Base-by-base conservation (phyloP, 1,140 invertebrate species). In the Procambarus virginalis region DNA sequence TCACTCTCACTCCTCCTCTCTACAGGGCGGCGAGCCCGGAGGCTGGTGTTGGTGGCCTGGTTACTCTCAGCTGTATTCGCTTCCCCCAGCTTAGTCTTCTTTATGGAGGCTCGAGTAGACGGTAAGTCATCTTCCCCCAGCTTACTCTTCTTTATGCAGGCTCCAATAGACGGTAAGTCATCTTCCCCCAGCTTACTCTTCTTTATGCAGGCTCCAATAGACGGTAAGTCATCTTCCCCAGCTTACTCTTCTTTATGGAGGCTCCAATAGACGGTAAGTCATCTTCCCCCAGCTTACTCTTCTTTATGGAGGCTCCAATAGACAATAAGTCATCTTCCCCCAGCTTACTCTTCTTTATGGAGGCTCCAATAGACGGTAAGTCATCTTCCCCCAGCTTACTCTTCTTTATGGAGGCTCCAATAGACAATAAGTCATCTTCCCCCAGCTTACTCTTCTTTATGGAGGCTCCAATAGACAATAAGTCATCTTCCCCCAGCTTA, bases 41-140 rank as follows among this genome's bases (percentile, higher is more conserved):
- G 96, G 73, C 94, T 99, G 77, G 96, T 98, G 3, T 95, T 95
- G 2, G 94, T 96, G 4, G 97, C 98, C 0, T 99, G 98, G 98
- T 91, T 93, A 0, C 94, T 98, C 14, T 97, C 97, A 79, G 95
- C 96, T 0, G 78, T 98, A 10, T 98, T 99, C 93, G 97, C 98
- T 1, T 94, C 96, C 20, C 98, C 98, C 17, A 96, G 97, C 14
- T 94, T 98, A 34, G 95, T 97, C 92, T 94, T 98, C 0, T 98
- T 97, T 93, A 96, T 97, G 93, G 96, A 97, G 92, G 96, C 95
- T 93, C 90, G 93, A 2, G 92, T 93, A 6, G 91, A 93, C 73
- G 94, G 92, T 92, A 86, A 91, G 91, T 76, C 34, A 48, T 5
- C n/a, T 46, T 79, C 58, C 2, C 46, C 8, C n/a, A 68, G 4